Evolutionary conservation across 2,797 vertebrate genomes (phyloP).

Genomic region (Pteronotus mesoamericanus): DNA sequence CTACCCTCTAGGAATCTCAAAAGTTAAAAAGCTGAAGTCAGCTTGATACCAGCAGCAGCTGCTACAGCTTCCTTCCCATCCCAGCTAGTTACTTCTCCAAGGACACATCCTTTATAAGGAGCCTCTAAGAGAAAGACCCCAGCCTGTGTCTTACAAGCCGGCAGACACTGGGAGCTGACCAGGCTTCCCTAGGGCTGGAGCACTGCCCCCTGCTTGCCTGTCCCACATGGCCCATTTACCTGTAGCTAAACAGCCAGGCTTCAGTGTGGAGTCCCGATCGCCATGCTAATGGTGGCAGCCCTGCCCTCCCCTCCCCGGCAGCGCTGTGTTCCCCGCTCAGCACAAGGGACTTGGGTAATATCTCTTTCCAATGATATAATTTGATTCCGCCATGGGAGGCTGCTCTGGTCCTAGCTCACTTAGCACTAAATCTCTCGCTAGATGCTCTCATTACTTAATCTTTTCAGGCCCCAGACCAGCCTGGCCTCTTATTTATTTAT

Average conservation of each 20-base stretch:
- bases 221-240: slow-evolving; percentile 34
- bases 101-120: not conserved
- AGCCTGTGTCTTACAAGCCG: not conserved
- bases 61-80: not conserved
- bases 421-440: slow-evolving; percentile 70
- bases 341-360: slow-evolving; percentile 65
- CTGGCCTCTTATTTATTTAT: slow-evolving; percentile 70
- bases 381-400: slow-evolving; percentile 73
- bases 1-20: not conserved
- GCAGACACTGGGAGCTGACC: not conserved
- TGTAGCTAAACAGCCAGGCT: slow-evolving; percentile 63
- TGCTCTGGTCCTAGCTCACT: slow-evolving; percentile 65
- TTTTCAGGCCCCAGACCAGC: slow-evolving; percentile 57
- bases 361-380: slow-evolving; percentile 69
- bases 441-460: slow-evolving; percentile 75
- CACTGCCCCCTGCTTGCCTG: not conserved
- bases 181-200: not conserved
- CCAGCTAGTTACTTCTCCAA: not conserved
- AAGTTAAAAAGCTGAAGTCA: not conserved
- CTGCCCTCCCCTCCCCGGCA: slow-evolving; percentile 39
- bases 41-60: not conserved
- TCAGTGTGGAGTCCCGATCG: slow-evolving; percentile 50
- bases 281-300: slow-evolving; percentile 58
- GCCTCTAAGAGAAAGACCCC: not conserved
- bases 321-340: slow-evolving; percentile 59